Conservation (phyloP, 2,888 invertebrate species). For the Deilephila elpenor region DNA sequence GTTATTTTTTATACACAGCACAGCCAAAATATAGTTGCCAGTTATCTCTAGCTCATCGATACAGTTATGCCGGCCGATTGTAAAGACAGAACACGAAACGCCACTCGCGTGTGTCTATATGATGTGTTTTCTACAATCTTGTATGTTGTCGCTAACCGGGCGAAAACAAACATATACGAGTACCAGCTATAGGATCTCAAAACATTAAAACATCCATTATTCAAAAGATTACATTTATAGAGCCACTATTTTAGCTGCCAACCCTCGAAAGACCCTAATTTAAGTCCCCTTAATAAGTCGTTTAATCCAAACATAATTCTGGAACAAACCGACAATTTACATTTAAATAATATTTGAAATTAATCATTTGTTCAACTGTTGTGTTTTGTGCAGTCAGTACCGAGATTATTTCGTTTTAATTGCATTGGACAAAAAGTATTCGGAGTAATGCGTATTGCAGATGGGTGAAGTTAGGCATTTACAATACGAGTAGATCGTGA, state of each 20-base stretch:
- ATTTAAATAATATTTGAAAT: conserved; percentile 19
- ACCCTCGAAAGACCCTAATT: conserved; percentile 6
- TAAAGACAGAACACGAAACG: too few relatives aligned
- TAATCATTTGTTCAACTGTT: conserved; percentile 1
- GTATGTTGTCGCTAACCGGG: too few relatives aligned
- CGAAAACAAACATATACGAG: background rate
- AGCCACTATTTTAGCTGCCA: conserved; percentile 19
- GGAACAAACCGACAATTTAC: conserved; percentile 8
- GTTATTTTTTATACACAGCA: too few relatives aligned
- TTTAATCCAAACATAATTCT: conserved; percentile 15
- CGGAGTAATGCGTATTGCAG: too few relatives aligned
- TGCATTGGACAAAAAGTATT: background rate
- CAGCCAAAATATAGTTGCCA: too few relatives aligned
- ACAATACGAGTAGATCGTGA: too few relatives aligned
- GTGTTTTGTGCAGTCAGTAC: conserved; percentile 4
- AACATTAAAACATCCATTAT: conserved; percentile 14
- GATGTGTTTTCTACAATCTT: too few relatives aligned
- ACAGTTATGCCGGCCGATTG: too few relatives aligned
- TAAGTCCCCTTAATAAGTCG: conserved; percentile 20
- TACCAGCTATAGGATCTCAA: background rate
- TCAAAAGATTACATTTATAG: conserved; percentile 27
- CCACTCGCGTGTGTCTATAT: too few relatives aligned
- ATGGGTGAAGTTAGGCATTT: too few relatives aligned
- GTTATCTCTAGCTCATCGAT: too few relatives aligned
- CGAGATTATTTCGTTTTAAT: background rate